Evolutionary conservation across 1,140 invertebrate genomes (phyloP).

Genomic region (Nasonia giraulti): DNA sequence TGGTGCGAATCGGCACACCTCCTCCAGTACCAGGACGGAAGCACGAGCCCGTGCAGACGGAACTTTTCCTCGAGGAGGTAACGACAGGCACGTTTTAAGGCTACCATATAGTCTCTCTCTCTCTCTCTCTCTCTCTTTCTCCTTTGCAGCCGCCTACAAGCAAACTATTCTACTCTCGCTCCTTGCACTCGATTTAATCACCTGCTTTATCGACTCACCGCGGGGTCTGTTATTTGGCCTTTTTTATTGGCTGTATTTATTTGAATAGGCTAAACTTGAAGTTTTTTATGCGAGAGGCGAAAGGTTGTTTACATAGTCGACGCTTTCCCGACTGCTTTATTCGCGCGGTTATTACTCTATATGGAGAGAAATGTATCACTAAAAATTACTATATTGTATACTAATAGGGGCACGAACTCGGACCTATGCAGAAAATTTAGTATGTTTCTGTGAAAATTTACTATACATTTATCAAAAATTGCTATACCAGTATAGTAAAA

Average conservation of each 20-base stretch:
- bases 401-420: no score
- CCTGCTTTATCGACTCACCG: not conserved
- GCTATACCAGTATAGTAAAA: no score
- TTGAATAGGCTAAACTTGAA: not conserved
- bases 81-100: not conserved
- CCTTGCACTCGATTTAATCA: not conserved
- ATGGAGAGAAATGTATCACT: no score
- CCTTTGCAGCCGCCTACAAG: not conserved
- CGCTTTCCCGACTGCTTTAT: not conserved
- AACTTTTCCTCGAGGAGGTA: conserved; percentile 89
- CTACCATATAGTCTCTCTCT: not conserved
- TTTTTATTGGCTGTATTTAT: not conserved
- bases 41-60: conserved; percentile 91
- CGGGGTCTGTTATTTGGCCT: not conserved
- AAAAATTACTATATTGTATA: no score
- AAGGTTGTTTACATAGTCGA: not conserved
- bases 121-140: not conserved
- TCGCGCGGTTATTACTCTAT: not conserved
- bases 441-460: no score
- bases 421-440: no score
- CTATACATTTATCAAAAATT: no score
- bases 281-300: not conserved
- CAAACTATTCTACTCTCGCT: not conserved
- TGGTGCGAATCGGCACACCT: conserved; percentile 78
- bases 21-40: conserved; percentile 84